phyloP scores from a whole-genome alignment of 2,797 vertebrate species.

The Lycodopsis pacificus region DNA sequence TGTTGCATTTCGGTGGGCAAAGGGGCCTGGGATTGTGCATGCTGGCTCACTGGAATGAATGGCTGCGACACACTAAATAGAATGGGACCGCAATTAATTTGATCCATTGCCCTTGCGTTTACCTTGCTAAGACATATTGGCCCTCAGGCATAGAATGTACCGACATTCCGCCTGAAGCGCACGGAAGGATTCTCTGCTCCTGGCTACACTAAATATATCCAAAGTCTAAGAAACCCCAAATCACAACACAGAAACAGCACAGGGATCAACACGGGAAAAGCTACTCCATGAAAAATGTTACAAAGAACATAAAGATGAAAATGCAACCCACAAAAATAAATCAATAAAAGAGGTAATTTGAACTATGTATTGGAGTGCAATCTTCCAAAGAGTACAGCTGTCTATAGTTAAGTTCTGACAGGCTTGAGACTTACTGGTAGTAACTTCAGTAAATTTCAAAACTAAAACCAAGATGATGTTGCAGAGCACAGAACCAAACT shows the following conservation, averaged over 20 bases:
- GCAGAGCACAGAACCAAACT: neutral
- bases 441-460: too few species aligned
- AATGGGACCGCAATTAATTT: neutral
- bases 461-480: neutral
- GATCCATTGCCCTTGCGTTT: neutral
- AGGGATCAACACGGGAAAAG: neutral
- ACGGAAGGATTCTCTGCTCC: slow-evolving; percentile 1
- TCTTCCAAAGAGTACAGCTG: too few species aligned
- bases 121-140: neutral
- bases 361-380: too few species aligned
- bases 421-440: too few species aligned
- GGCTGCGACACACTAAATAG: neutral
- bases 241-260: neutral
- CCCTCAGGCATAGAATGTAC: neutral
- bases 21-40: neutral
- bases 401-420: too few species aligned
- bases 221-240: slow-evolving; percentile 6
- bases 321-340: neutral
- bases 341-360: too few species aligned
- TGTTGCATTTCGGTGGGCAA: neutral
- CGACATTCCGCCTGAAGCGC: slow-evolving; percentile 4
- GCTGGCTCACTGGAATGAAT: neutral
- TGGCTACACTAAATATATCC: slow-evolving; percentile 5
- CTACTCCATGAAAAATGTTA: neutral
- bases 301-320: neutral